Evolutionary conservation across 2,797 vertebrate genomes (phyloP).

Genomic region (Zalophus californianus): DNA sequence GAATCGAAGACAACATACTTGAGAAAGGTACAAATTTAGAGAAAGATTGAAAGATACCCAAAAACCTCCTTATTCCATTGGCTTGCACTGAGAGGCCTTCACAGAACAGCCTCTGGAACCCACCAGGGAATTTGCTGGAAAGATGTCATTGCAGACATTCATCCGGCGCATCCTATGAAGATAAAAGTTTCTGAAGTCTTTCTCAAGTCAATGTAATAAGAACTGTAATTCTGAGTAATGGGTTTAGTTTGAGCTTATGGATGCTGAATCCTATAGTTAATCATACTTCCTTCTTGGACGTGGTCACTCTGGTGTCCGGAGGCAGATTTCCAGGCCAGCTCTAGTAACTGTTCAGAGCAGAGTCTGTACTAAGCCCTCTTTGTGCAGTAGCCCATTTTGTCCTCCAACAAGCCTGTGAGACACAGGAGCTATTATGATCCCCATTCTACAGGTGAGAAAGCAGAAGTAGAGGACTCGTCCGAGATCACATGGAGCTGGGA

Average conservation of each 20-base stretch:
- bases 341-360: fast-evolving
- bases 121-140: fast-evolving
- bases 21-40: neutral
- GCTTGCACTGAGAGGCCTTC: neutral
- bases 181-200: neutral
- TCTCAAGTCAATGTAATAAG: neutral
- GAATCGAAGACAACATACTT: neutral
- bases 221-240: neutral
- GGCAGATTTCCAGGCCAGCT: neutral
- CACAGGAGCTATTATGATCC: fast-evolving
- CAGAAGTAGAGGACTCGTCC: neutral
- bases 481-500: neutral
- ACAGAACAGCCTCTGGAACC: neutral
- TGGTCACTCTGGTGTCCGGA: neutral
- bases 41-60: neutral
- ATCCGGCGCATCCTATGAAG: fast-evolving
- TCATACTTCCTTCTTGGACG: neutral
- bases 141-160: fast-evolving
- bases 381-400: fast-evolving
- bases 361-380: neutral
- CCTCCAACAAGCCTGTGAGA: fast-evolving
- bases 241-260: neutral
- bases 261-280: neutral
- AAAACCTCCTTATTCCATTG: neutral
- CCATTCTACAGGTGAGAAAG: neutral